These are phyloP conservation scores for Epizoanthus rinbou DNA, from an alignment of 92 coral and sea anemone genomes.

Conservation along the genomic window DNA sequence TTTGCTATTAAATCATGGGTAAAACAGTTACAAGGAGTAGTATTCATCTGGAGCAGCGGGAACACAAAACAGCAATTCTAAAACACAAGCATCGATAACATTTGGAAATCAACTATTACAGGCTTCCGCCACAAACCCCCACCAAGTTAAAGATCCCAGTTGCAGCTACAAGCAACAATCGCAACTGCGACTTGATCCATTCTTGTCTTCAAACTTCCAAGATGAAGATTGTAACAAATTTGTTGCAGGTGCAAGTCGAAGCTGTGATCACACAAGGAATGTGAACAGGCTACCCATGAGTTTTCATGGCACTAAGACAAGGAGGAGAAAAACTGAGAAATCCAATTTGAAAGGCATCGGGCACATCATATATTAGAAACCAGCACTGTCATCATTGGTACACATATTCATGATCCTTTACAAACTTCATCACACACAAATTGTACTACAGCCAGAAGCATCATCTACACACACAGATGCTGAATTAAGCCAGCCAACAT, in stretches of 20 bases:
- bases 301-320: background rate
- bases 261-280: background rate
- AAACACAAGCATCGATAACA: background rate
- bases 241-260: background rate
- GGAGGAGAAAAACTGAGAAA: background rate
- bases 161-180: background rate
- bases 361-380: no score
- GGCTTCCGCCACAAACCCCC: background rate
- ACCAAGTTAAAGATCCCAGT: background rate
- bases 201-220: background rate
- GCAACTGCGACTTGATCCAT: background rate
- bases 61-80: background rate
- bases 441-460: background rate
- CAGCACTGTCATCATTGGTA: no score
- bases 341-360: background rate
- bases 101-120: background rate
- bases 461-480: no score
- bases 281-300: background rate
- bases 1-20: no score
- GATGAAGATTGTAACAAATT: background rate
- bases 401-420: no score
- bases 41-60: background rate
- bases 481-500: conserved; percentile 1
- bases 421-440: no score
- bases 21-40: no score